phyloP scores from a whole-genome alignment of 2,797 vertebrate genomes.

The Hydrocynus forskahlii region DNA sequence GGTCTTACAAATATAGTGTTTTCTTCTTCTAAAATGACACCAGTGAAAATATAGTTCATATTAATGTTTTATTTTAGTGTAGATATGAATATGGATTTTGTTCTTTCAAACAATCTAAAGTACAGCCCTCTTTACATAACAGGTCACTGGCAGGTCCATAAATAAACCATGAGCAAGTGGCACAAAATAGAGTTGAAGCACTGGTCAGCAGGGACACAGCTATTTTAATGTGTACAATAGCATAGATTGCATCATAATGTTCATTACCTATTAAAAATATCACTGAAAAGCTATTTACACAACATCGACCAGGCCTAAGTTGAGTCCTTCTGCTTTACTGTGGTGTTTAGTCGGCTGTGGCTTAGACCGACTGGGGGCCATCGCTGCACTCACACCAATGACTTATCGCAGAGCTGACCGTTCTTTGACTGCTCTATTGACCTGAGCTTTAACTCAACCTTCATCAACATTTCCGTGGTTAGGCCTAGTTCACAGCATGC shows the following conservation, averaged over 20 bases:
- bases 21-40: no score
- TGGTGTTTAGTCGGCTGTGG: constrained; percentile 10
- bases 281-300: background rate
- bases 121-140: no score
- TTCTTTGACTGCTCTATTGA: background rate
- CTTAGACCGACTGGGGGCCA: background rate
- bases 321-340: constrained; percentile 1
- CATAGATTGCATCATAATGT: background rate
- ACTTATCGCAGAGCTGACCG: constrained; percentile 24
- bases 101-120: no score
- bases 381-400: constrained; percentile 4
- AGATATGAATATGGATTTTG: no score
- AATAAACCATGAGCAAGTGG: no score
- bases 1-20: no score
- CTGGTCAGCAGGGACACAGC: no score
- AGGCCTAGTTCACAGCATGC: constrained; percentile 8
- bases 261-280: background rate
- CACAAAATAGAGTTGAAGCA: no score
- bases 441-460: background rate
- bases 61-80: no score
- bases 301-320: background rate
- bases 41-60: no score
- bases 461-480: background rate
- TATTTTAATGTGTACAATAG: background rate
- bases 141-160: no score